Percentiles rank a stretch among this genome's conserved stretches.
Evolutionary conservation across 2,888 invertebrate species (phyloP).

Genomic region (Campopleginae sp.): DNA sequence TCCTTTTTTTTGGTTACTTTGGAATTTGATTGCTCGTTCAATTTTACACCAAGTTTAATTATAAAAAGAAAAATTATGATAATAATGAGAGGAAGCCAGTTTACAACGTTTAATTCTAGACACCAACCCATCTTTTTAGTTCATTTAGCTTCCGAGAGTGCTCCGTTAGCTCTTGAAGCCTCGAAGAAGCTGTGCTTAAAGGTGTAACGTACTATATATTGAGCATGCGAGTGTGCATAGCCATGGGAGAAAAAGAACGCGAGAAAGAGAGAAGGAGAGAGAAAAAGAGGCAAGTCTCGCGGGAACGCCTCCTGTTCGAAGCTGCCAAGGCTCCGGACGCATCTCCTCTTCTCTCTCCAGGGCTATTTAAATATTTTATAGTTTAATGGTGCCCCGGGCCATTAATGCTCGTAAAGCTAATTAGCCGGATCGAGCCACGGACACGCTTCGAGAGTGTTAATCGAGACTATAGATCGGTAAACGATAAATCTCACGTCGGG

Average conservation of each 20-base stretch:
- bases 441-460: slow-evolving; percentile 72
- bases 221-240: not conserved
- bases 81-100: slow-evolving; percentile 21
- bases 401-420: slow-evolving; percentile 79
- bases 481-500: slow-evolving; percentile 67
- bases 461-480: slow-evolving; percentile 72
- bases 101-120: slow-evolving; percentile 55
- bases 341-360: slow-evolving; percentile 72
- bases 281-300: slow-evolving; percentile 38
- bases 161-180: slow-evolving; percentile 42
- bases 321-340: slow-evolving; percentile 32
- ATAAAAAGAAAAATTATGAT: slow-evolving; percentile 12
- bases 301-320: slow-evolving; percentile 57
- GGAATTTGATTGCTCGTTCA: not conserved
- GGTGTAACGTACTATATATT: slow-evolving; percentile 34
- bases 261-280: slow-evolving; percentile 46
- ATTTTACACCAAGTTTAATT: slow-evolving; percentile 7
- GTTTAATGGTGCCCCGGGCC: slow-evolving; percentile 77
- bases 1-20: not conserved
- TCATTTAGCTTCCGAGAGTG: slow-evolving; percentile 53
- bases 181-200: slow-evolving; percentile 28
- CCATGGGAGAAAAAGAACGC: slow-evolving; percentile 1
- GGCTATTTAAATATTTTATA: slow-evolving; percentile 80
- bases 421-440: slow-evolving; percentile 72
- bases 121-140: slow-evolving; percentile 34